Conservation (phyloP, 2,888 invertebrate genomes). For the Melitaea athalia region DNA sequence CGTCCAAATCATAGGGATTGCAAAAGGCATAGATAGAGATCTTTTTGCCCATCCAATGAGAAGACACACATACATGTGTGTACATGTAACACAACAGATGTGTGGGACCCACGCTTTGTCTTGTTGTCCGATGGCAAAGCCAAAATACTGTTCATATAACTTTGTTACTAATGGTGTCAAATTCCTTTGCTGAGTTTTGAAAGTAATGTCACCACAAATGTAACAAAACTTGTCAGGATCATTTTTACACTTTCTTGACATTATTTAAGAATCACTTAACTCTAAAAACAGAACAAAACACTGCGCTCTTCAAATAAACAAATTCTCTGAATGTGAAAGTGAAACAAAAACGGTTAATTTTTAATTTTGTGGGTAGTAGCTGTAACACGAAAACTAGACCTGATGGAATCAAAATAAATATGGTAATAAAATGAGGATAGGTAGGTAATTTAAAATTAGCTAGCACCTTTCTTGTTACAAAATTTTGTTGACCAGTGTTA, state of each 20-base stretch:
- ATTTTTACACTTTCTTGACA: constrained; percentile 36
- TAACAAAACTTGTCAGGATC: constrained; percentile 34
- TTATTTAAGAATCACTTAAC: constrained; percentile 28
- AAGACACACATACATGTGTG: no score
- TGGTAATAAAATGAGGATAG: constrained; percentile 16
- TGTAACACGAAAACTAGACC: constrained; percentile 11
- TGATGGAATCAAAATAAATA: no score
- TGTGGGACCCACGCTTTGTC: constrained; percentile 36
- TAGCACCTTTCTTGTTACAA: constrained; percentile 30
- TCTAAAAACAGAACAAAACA: constrained; percentile 19
- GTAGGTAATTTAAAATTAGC: constrained; percentile 29
- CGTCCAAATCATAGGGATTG: background rate
- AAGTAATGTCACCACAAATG: constrained; percentile 36
- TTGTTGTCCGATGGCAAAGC: constrained; percentile 26
- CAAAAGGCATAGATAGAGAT: constrained; percentile 33
- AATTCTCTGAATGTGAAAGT: constrained; percentile 18
- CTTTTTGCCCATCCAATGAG: constrained; percentile 25
- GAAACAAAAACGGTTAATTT: constrained; percentile 13
- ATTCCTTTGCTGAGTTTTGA: constrained; percentile 33
- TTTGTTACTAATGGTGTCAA: constrained; percentile 25
- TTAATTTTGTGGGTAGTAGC: constrained; percentile 15
- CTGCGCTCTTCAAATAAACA: constrained; percentile 13
- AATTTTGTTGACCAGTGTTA: constrained; percentile 8
- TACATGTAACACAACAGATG: constrained; percentile 37
- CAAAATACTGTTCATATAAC: constrained; percentile 25